A percentile compares a stretch with the other conserved stretches of the same genome.
Evolutionary conservation across 2,797 vertebrate genomes (phyloP).

Genomic region (Tarsius wallacei): DNA sequence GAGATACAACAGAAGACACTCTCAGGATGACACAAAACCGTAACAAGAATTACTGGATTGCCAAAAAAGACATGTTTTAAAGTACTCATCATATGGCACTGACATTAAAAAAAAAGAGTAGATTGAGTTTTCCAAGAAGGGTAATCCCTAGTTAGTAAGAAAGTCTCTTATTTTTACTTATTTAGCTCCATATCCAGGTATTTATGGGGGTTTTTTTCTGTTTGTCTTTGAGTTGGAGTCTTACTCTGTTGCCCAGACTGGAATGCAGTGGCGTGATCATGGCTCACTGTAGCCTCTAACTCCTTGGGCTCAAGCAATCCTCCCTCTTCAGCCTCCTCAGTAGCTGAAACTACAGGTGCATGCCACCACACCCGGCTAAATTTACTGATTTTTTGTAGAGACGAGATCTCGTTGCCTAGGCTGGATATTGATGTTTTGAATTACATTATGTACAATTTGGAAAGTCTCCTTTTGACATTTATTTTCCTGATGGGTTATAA

Average conservation of each 20-base stretch:
- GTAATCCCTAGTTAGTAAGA: neutral
- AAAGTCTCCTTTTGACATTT: neutral
- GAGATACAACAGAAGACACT: neutral
- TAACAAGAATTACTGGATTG: constrained; percentile 29
- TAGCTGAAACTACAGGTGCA: too few species aligned
- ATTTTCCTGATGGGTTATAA: constrained; percentile 15
- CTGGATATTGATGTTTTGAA: neutral
- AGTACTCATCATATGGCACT: neutral
- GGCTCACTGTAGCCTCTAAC: too few species aligned
- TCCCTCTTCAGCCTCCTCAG: too few species aligned
- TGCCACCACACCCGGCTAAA: too few species aligned
- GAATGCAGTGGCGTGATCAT: too few species aligned
- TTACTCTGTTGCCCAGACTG: too few species aligned
- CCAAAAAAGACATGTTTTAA: constrained; percentile 42
- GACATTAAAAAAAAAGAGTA: neutral
- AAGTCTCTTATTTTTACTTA: constrained; percentile 25
- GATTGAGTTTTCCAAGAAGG: constrained; percentile 63
- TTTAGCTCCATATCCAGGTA: neutral
- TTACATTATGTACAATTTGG: constrained; percentile 7
- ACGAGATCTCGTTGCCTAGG: too few species aligned
- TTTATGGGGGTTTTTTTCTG: too few species aligned
- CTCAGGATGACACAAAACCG: constrained; percentile 47
- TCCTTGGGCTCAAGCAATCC: too few species aligned
- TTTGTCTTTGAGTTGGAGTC: too few species aligned
- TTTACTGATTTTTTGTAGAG: too few species aligned